These are phyloP conservation scores for Drosophila persimilis DNA, from an alignment of 1,140 invertebrate species.

Conservation along the genomic window DNA sequence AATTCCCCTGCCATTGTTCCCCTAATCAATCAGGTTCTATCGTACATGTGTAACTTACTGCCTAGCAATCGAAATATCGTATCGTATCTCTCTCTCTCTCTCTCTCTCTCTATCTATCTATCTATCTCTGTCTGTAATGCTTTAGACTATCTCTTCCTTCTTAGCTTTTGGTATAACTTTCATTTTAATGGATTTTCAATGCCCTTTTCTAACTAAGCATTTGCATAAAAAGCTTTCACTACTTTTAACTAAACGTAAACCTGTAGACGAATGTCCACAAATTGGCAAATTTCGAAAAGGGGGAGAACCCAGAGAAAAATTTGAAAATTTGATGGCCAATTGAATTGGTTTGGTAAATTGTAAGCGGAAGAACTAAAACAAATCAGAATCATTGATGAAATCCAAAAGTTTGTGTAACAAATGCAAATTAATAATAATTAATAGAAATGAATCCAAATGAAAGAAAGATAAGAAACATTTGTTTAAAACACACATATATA, in stretches of 20 bases:
- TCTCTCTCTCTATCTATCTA: background rate
- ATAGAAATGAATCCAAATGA: constrained; percentile 15
- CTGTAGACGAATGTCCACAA: constrained; percentile 46
- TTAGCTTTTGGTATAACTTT: constrained; percentile 23
- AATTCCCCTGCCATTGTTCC: constrained; percentile 12
- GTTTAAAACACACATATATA: constrained; percentile 41
- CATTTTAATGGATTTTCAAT: constrained; percentile 27
- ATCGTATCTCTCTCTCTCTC: background rate
- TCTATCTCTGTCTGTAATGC: constrained; percentile 12
- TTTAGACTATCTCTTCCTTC: constrained; percentile 14
- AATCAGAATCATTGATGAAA: constrained; percentile 22
- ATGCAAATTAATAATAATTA: constrained; percentile 41
- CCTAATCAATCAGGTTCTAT: constrained; percentile 24
- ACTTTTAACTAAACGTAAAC: constrained; percentile 62
- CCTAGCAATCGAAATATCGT: constrained; percentile 11
- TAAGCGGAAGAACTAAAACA: constrained; percentile 42
- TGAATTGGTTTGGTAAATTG: constrained; percentile 64
- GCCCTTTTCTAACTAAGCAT: constrained; percentile 53
- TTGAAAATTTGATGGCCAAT: constrained; percentile 50
- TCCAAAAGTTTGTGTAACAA: constrained; percentile 42
- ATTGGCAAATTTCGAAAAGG: constrained; percentile 22
- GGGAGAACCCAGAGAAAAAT: constrained; percentile 11
- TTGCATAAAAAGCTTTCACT: constrained; percentile 68
- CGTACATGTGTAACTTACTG: background rate
- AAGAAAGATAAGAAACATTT: constrained; percentile 33